Base-by-base conservation (phyloP, 2,797 vertebrate species). In the Sebastes wilsoni region DNA sequence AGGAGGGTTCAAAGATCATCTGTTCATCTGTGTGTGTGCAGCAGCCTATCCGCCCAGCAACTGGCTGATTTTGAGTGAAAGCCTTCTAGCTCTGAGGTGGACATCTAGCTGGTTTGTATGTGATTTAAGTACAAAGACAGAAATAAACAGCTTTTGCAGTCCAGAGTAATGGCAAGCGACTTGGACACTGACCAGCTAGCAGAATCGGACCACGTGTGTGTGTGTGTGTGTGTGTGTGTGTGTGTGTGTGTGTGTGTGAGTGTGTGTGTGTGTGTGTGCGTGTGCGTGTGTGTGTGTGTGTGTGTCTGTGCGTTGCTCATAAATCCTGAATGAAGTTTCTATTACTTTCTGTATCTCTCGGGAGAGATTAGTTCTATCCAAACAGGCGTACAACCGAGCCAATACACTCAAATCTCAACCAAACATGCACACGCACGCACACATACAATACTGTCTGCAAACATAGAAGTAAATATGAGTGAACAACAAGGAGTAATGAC, bases 261-360 rank as follows among this genome's bases (percentile, higher is more conserved):
- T 36, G 34, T 64, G 58, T 60, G 23, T 77, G 22, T 46, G 69
- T 60, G 36, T 60, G 28, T 59, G 54, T 54, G 13, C 36, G 5
- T 38, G 68, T 22, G 22, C 59, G 34, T 52, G 27, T 14, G 65
- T n/a, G 6, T 56, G 32, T n/a, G n/a, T n/a, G n/a, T n/a, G n/a
- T 76, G 59, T 36, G 12, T 80, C 59, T 77, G 42, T 58, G 66
- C 12, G 2, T 79, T 10, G 4, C 68, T 80, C 66, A 87, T 88
- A 66, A 91, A 91, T 91, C 55, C 49, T 77, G 70, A 82, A 90
- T 86, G 66, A 86, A 83, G 79, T 86, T 85, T 88, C 61, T 84
- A 77, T 87, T 82, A 82, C 67, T 83, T 82, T 52, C 27, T 20
- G 59, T 79, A 60, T 77, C 49, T 84, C 79, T 25, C 5, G 5